Percentiles rank a stretch among this genome's conserved stretches.
Evolutionary conservation across 2,888 invertebrate genomes (phyloP).

Genomic region (Zygaena filipendulae): DNA sequence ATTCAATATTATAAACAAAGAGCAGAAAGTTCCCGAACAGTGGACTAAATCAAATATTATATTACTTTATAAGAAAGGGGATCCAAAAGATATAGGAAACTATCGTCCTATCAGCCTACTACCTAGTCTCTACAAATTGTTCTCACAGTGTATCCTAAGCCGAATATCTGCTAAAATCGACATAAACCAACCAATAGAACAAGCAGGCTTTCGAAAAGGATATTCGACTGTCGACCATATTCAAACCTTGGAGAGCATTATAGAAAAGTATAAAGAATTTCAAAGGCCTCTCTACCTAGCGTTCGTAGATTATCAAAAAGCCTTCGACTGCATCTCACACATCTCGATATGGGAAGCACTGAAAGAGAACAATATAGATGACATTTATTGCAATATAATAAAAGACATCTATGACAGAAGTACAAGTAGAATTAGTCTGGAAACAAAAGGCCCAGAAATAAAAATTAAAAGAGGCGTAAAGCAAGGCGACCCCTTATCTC

Average conservation of each 20-base stretch:
- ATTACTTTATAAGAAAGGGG: constrained; percentile 5
- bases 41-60: constrained; percentile 7
- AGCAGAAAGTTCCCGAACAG: constrained; percentile 6
- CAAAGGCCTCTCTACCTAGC: constrained; percentile 7
- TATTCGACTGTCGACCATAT: constrained; percentile 11
- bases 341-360: constrained; percentile 9
- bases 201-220: constrained; percentile 9
- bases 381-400: constrained; percentile 8
- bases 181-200: constrained; percentile 8
- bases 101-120: constrained; percentile 8
- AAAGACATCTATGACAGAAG: constrained; percentile 11
- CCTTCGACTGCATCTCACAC: constrained; percentile 10
- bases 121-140: constrained; percentile 9
- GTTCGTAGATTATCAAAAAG: constrained; percentile 6
- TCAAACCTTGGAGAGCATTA: constrained; percentile 9
- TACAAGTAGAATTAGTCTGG: constrained; percentile 8
- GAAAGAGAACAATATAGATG: constrained; percentile 4
- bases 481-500: background rate
- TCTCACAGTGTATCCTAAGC: constrained; percentile 2
- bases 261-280: constrained; percentile 14
- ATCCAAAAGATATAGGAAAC: constrained; percentile 6
- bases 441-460: too few relatives aligned
- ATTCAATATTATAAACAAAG: constrained; percentile 1
- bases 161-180: background rate
- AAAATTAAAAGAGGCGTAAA: constrained; percentile 6